Evolutionary conservation across 92 coral and sea anemone genomes (phyloP), one percentile per base, ranked within the genome.

Genomic region (Umimayanthus chanpuru): DNA sequence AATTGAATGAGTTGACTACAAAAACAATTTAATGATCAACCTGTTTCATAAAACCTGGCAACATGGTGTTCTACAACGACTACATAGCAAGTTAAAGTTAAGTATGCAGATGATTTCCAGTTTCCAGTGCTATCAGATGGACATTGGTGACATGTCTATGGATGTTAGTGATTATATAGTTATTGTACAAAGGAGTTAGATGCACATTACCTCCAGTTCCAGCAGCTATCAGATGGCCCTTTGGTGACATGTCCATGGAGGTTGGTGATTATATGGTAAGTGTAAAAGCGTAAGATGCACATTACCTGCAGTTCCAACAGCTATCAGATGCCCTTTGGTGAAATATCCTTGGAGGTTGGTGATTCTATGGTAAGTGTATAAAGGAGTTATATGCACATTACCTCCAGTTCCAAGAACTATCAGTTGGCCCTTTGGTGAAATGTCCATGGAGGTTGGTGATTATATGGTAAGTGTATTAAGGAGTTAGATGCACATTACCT

Each of bases 391-490:
- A 39, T n/a, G 11, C 2, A 18, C n/a, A 8, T 41, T 87, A 97
- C 98, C 99, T 89, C 92, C 92, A 25, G 97, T 95, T 73, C 97
- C 99, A 38, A 95, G 73, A 2, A 95, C 99, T 77, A 97, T 97
- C 36, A 32, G 36, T 0, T 32, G 95, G 95, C 9, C 98, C 82
- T 87, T 94, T 47, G 99, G 99, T 73, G 99, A 95, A 61, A 97
- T 89, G 87, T 95, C 98, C 94, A 97, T 81, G 32, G 95, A 92
- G 10, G 92, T 89, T 18, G 94, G n/a, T n/a, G n/a, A n/a, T n/a
- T n/a, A n/a, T n/a, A n/a, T n/a, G n/a, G n/a, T 79, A n/a, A n/a
- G n/a, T n/a, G n/a, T n/a, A n/a, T n/a, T n/a, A n/a, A n/a, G n/a
- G n/a, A n/a, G n/a, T n/a, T n/a, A n/a, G n/a, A n/a, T n/a, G n/a